Conservation (phyloP, 2,888 invertebrate genomes). For the Oscheius sp. region DNA sequence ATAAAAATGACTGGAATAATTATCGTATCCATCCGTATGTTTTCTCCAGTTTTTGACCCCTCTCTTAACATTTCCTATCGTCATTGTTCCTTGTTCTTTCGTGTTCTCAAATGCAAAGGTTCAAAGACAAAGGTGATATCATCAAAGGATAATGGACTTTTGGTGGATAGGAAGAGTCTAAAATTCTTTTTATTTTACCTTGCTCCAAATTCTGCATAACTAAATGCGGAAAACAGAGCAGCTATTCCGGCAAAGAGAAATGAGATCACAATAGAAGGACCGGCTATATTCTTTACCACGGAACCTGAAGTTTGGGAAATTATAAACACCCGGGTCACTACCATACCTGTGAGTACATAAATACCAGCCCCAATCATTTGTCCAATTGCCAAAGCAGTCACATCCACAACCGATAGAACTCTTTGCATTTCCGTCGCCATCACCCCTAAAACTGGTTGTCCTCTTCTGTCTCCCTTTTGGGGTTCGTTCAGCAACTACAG, state of each 20-base stretch:
- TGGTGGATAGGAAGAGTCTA: too few relatives aligned
- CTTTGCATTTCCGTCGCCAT: slow-evolving; percentile 40
- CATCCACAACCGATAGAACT: slow-evolving; percentile 42
- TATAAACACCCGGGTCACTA: background rate
- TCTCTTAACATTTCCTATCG: too few relatives aligned
- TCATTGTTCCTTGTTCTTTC: too few relatives aligned
- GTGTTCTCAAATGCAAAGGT: too few relatives aligned
- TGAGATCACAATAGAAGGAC: slow-evolving; percentile 85
- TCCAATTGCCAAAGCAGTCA: slow-evolving; percentile 45
- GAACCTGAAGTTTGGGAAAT: slow-evolving; percentile 76
- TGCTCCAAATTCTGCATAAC: slow-evolving; percentile 75
- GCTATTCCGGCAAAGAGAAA: slow-evolving; percentile 84
- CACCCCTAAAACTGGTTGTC: background rate
- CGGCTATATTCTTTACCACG: slow-evolving; percentile 84
- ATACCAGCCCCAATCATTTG: slow-evolving; percentile 55
- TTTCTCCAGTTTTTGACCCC: too few relatives aligned
- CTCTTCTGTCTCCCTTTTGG: background rate
- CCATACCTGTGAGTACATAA: slow-evolving; percentile 42
- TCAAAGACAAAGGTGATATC: too few relatives aligned
- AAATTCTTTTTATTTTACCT: too few relatives aligned
- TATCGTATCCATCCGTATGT: too few relatives aligned
- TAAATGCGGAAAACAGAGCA: slow-evolving; percentile 82
- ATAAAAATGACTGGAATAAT: too few relatives aligned
- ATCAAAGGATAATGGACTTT: too few relatives aligned
- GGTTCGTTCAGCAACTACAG: too few relatives aligned